Conservation (phyloP, 1,140 invertebrate genomes). For the Calosoma granatense region DNA sequence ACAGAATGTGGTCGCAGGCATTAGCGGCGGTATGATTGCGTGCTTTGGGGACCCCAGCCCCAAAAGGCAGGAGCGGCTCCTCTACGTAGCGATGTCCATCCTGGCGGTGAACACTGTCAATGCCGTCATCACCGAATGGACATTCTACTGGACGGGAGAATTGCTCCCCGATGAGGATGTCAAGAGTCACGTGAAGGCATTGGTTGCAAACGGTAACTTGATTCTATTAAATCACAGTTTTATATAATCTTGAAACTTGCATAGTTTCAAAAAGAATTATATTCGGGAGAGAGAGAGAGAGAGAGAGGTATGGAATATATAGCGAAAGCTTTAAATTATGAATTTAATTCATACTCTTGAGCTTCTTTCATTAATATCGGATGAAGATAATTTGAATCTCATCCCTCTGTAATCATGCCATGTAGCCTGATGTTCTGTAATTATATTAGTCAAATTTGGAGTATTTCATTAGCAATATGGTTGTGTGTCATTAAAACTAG, state of each 20-base stretch:
- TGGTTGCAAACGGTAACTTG: neutral
- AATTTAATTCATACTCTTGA: no score
- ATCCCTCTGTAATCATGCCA: no score
- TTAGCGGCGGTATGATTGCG: constrained; percentile 32
- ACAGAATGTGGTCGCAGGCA: constrained; percentile 36
- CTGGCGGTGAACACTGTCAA: constrained; percentile 36
- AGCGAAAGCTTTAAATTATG: no score
- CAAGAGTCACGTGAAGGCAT: constrained; percentile 2
- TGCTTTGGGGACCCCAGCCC: constrained; percentile 33
- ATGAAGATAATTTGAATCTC: no score
- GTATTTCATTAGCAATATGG: no score
- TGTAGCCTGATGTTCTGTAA: no score
- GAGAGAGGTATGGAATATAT: neutral
- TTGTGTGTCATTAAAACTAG: no score
- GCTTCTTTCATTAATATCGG: no score
- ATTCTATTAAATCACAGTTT: no score
- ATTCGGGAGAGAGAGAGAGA: no score
- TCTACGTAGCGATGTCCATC: constrained; percentile 36
- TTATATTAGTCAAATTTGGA: no score
- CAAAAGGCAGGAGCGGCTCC: constrained; percentile 34
- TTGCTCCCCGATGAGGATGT: constrained; percentile 4
- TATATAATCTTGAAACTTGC: neutral
- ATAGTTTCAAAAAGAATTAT: neutral
- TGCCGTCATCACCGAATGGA: constrained; percentile 36
- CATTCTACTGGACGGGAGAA: constrained; percentile 29